phyloP scores from a whole-genome alignment of 1,140 invertebrate species.

The Arion vulgaris region DNA sequence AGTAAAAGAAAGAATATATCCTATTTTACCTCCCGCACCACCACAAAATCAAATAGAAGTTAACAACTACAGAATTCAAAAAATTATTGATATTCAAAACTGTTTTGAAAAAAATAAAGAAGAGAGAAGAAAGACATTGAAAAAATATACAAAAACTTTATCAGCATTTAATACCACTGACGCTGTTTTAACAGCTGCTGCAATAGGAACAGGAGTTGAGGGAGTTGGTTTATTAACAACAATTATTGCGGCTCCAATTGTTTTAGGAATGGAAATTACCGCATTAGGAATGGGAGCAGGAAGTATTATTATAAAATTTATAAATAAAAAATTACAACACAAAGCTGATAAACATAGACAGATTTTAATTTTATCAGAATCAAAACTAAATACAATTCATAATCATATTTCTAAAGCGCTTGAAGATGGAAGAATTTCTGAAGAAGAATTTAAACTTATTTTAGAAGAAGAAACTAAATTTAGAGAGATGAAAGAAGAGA shows the following conservation, averaged over 20 bases:
- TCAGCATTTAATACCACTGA: not conserved
- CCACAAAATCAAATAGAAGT: not conserved
- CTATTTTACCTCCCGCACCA: not conserved
- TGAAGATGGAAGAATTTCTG: constrained; percentile 2
- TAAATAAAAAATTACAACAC: constrained; percentile 10
- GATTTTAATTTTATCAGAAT: constrained; percentile 13
- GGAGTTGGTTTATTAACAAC: not conserved
- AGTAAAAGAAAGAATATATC: not conserved
- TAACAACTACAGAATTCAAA: constrained; percentile 1
- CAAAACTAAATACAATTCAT: not conserved
- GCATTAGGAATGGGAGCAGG: not conserved
- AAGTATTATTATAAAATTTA: constrained; percentile 1
- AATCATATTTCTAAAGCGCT: constrained; percentile 12
- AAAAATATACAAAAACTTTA: constrained; percentile 4
- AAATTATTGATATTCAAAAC: constrained; percentile 9
- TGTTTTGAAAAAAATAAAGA: constrained; percentile 19
- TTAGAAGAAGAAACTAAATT: constrained; percentile 7
- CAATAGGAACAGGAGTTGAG: not conserved
- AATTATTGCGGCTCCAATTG: not conserved
- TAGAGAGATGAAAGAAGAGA: constrained; percentile 9
- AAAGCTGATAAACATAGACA: constrained; percentile 4
- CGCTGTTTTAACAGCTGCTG: not conserved
- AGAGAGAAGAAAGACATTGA: constrained; percentile 5
- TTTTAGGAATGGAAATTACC: not conserved
- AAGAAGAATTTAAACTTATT: constrained; percentile 17